These are phyloP conservation scores for Lathamus discolor DNA, from an alignment of 2,113 vertebrate species.

Conservation along the genomic window DNA sequence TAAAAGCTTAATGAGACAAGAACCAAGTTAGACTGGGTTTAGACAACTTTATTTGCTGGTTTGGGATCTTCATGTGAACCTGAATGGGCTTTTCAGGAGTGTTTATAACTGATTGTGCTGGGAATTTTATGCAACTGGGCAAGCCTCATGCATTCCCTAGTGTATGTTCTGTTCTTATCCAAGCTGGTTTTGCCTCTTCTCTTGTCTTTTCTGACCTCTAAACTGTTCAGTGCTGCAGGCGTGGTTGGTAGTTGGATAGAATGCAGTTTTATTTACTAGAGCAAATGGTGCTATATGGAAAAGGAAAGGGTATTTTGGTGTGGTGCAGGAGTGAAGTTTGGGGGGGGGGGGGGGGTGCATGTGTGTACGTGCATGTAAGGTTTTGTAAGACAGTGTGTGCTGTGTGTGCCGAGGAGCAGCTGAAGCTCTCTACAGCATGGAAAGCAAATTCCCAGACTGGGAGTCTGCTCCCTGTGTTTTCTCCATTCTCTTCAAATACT, in stretches of 20 bases:
- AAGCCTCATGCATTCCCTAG: fast-evolving
- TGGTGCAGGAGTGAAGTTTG: neutral
- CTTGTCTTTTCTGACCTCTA: neutral
- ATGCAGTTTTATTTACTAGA: neutral
- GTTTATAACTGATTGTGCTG: neutral
- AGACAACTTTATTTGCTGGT: neutral
- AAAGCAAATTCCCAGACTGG: neutral
- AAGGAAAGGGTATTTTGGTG: neutral
- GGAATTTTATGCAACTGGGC: neutral
- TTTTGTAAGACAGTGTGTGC: neutral
- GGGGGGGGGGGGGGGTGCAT: neutral
- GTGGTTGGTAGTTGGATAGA: neutral
- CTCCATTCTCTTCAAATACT: neutral
- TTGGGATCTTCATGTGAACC: neutral
- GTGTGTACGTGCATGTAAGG: too few species aligned
- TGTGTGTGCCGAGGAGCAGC: neutral
- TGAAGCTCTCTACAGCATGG: neutral
- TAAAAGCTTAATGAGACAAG: neutral
- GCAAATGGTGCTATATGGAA: neutral
- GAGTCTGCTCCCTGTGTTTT: neutral
- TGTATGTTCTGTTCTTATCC: neutral
- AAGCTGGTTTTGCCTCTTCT: neutral
- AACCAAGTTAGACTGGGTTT: neutral
- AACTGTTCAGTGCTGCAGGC: neutral
- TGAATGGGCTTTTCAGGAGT: neutral